These are phyloP conservation scores for Chinchilla lanigera DNA, from an alignment of 2,113 vertebrate species.

Conservation along the genomic window DNA sequence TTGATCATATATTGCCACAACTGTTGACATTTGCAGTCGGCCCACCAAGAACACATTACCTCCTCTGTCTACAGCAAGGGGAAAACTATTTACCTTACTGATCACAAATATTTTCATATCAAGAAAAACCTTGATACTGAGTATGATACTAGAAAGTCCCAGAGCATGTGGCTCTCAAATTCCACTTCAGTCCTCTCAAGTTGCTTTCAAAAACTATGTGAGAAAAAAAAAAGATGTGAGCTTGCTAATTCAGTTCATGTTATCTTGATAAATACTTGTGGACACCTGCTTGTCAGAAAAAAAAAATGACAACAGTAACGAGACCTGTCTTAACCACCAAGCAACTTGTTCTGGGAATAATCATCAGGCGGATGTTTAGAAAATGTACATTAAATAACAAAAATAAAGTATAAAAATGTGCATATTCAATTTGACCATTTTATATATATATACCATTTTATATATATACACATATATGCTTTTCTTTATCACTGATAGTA, in stretches of 20 bases:
- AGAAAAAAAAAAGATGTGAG: background rate
- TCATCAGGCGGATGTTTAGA: background rate
- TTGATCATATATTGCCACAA: background rate
- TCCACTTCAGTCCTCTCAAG: background rate
- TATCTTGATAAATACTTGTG: background rate
- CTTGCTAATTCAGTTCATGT: background rate
- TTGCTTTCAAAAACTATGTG: background rate
- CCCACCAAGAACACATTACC: slow-evolving; percentile 18
- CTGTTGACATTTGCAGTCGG: slow-evolving; percentile 14
- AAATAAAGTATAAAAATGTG: background rate
- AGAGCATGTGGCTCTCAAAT: background rate
- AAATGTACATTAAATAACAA: background rate
- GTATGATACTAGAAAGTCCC: background rate
- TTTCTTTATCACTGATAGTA: background rate
- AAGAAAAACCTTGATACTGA: slow-evolving; percentile 4
- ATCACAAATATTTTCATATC: slow-evolving; percentile 26
- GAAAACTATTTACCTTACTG: slow-evolving; percentile 52
- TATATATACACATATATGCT: background rate
- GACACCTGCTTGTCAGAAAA: background rate
- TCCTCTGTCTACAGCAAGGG: background rate
- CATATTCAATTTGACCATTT: background rate
- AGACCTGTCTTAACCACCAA: background rate
- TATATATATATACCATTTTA: no score
- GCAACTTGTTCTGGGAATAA: background rate
- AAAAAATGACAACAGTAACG: background rate